Evolutionary conservation across 2,113 vertebrate species (phyloP).

Genomic region (human): GRCh38 chr1:120237501-120238000

Average conservation of each 20-base stretch:
- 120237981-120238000: neutral
- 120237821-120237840: neutral
- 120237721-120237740: neutral
- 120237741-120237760: neutral
- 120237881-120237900: neutral
- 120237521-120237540: constrained; percentile 7
- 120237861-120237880: neutral
- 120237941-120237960: neutral
- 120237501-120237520: constrained; percentile 5
- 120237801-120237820: fast-evolving
- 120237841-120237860: neutral
- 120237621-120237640: neutral
- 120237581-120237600: neutral
- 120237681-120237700: neutral
- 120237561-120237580: neutral
- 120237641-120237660: neutral
- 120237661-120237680: constrained; percentile 14
- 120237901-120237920: neutral
- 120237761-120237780: neutral
- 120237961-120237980: neutral
- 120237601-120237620: neutral
- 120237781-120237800: neutral
- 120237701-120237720: neutral
- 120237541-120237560: neutral
- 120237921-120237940: neutral